These are phyloP conservation scores for Craseonycteris thonglongyai DNA, from an alignment of 2,113 vertebrate species.

Conservation along the genomic window DNA sequence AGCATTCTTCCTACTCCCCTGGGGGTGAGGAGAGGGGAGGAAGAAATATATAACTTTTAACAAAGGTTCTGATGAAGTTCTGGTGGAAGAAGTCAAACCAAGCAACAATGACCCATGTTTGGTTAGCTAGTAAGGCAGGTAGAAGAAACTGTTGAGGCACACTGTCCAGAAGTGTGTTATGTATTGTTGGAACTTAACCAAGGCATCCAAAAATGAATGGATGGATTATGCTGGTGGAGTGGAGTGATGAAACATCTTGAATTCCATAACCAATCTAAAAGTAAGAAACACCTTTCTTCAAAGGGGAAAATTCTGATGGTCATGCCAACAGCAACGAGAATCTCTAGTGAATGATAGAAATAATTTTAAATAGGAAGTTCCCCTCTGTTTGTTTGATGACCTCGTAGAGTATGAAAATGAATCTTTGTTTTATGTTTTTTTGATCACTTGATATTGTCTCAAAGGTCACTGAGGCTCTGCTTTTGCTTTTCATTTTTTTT, in stretches of 20 bases:
- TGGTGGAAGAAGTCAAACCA: constrained; percentile 86
- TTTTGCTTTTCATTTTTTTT: neutral
- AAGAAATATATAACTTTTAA: constrained; percentile 89
- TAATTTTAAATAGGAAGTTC: neutral
- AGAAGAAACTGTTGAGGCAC: neutral
- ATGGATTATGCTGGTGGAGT: constrained; percentile 20
- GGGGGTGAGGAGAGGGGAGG: too few species aligned
- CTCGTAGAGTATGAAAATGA: constrained; percentile 27
- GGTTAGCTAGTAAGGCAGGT: constrained; percentile 77
- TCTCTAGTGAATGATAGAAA: neutral
- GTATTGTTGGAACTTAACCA: constrained; percentile 16
- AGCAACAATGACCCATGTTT: constrained; percentile 88
- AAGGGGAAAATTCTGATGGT: neutral
- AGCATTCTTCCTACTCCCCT: constrained; percentile 77
- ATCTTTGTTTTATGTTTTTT: neutral
- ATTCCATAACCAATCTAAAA: constrained; percentile 28
- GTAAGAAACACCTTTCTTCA: constrained; percentile 12
- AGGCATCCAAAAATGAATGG: neutral
- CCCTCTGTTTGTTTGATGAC: constrained; percentile 48
- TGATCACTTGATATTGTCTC: neutral
- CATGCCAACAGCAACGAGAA: neutral
- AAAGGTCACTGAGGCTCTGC: neutral
- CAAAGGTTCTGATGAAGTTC: constrained; percentile 87
- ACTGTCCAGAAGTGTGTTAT: constrained; percentile 26
- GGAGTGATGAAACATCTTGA: constrained; percentile 35